Evolutionary conservation across 2,797 vertebrate species (phyloP).

Genomic region (Manis pentadactyla): DNA sequence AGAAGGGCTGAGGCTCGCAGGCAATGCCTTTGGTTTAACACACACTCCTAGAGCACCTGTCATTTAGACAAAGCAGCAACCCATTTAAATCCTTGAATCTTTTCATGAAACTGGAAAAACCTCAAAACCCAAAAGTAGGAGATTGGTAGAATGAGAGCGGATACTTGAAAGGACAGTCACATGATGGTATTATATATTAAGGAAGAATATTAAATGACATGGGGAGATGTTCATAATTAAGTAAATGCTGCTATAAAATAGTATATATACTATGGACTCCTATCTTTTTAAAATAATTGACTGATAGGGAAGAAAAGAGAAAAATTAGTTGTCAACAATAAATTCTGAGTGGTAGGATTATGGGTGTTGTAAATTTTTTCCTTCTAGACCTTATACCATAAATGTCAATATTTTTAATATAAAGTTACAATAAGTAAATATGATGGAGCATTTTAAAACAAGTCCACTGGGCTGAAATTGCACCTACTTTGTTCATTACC

Average conservation of each 20-base stretch:
- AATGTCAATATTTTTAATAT: neutral
- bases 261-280: neutral
- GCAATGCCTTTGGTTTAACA: neutral
- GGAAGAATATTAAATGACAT: neutral
- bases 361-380: neutral
- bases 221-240: neutral
- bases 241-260: neutral
- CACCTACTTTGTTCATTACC: neutral
- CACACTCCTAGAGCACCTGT: neutral
- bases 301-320: neutral
- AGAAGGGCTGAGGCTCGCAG: neutral
- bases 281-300: neutral
- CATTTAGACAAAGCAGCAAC: neutral
- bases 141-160: neutral
- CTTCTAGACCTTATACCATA: neutral
- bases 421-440: neutral
- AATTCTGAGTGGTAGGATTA: constrained; percentile 7
- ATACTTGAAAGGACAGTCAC: neutral
- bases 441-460: neutral
- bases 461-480: neutral
- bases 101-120: neutral
- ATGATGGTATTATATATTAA: neutral
- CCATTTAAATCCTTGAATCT: neutral
- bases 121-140: neutral
- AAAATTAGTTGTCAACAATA: neutral